Conservation (phyloP, 2,888 invertebrate species). For the Xestia sexstrigata region DNA sequence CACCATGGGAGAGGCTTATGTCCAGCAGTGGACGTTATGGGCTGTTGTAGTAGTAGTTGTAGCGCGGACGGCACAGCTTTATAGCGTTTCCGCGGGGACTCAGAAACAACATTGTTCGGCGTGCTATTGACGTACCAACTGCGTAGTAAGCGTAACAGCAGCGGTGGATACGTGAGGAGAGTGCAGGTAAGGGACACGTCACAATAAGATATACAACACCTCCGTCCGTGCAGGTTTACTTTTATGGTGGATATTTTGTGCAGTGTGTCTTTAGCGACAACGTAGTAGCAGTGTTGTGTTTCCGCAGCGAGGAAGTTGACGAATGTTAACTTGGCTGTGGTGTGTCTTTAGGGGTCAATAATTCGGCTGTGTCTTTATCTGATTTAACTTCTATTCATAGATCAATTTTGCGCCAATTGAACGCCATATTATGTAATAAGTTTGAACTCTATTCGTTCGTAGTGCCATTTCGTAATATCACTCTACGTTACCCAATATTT, state of each 20-base stretch:
- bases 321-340: background rate
- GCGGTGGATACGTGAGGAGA: background rate
- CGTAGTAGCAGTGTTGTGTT: background rate
- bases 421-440: background rate
- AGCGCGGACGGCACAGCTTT: background rate
- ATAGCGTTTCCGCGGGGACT: background rate
- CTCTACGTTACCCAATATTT: slow-evolving; percentile 5
- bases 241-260: slow-evolving; percentile 92
- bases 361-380: background rate
- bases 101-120: background rate
- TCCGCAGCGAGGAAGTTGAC: background rate
- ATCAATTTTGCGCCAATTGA: too few species aligned
- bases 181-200: background rate
- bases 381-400: background rate
- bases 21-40: too few species aligned
- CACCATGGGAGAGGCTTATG: too few species aligned
- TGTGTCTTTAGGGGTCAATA: background rate
- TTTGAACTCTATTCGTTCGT: background rate
- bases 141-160: background rate
- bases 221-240: slow-evolving; percentile 94
- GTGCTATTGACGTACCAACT: background rate
- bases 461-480: background rate
- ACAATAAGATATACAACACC: slow-evolving; percentile 87
- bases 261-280: background rate
- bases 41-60: too few species aligned